These are phyloP conservation scores for Tribolium castaneum DNA, from an alignment of 1,140 invertebrate species.

Conservation along the genomic window DNA sequence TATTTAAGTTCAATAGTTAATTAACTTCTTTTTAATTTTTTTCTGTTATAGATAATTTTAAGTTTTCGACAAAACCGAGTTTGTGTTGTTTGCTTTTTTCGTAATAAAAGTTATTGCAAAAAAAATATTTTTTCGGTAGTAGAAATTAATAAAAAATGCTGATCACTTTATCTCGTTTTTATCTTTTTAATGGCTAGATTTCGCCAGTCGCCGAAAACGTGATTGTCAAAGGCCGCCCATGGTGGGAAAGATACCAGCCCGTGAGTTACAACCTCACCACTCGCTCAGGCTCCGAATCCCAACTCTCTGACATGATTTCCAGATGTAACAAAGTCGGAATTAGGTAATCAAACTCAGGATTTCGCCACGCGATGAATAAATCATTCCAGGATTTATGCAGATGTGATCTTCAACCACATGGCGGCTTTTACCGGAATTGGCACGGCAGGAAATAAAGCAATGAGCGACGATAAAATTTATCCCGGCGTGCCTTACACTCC, in stretches of 20 bases:
- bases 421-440: constrained; percentile 73
- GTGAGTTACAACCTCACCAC: constrained; percentile 84
- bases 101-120: no score
- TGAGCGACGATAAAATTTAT: constrained; percentile 67
- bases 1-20: no score
- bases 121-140: no score
- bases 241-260: constrained; percentile 91
- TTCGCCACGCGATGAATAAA: background rate
- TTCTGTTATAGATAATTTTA: no score
- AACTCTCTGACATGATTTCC: constrained; percentile 77
- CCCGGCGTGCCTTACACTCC: constrained; percentile 69
- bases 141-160: no score
- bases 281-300: constrained; percentile 78
- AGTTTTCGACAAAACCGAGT: no score
- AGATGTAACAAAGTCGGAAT: constrained; percentile 58
- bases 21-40: no score
- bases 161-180: background rate
- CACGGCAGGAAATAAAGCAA: constrained; percentile 70
- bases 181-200: constrained; percentile 62
- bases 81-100: no score
- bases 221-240: constrained; percentile 69
- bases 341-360: constrained; percentile 46
- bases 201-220: constrained; percentile 73
- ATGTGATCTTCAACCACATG: constrained; percentile 92
- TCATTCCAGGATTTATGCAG: constrained; percentile 80